phyloP scores from a whole-genome alignment of 2,797 vertebrate genomes.

The Tokudaia tokunoshimensis region DNA sequence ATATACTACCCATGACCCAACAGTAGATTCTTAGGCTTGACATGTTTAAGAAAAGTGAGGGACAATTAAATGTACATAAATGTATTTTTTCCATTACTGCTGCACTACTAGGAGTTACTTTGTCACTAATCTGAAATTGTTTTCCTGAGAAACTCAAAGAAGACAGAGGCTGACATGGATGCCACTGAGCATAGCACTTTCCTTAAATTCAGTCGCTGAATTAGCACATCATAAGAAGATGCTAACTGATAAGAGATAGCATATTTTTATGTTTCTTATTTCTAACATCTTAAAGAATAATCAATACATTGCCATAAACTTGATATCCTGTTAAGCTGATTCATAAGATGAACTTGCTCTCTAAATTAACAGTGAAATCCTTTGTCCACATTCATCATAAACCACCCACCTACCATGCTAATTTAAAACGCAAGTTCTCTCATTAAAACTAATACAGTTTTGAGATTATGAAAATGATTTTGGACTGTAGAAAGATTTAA shows the following conservation, averaged over 20 bases:
- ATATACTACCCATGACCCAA: neutral
- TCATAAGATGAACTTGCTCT: neutral
- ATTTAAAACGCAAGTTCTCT: conserved; percentile 46
- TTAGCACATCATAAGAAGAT: neutral
- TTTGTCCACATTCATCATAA: conserved; percentile 44
- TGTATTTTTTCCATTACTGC: neutral
- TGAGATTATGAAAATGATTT: conserved; percentile 30
- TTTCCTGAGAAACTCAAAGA: neutral
- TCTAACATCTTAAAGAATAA: conserved; percentile 60
- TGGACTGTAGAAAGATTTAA: conserved; percentile 6
- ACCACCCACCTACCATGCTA: neutral
- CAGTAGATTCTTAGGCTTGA: neutral
- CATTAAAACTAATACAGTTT: conserved; percentile 34
- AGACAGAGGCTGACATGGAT: neutral
- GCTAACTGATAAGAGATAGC: conserved; percentile 13
- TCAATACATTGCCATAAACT: neutral
- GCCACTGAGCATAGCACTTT: neutral
- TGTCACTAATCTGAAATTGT: conserved; percentile 18
- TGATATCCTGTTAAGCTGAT: conserved; percentile 41
- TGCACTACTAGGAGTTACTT: neutral
- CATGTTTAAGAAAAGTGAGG: neutral
- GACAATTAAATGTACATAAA: neutral
- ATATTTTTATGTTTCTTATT: conserved; percentile 32
- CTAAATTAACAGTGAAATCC: conserved; percentile 50
- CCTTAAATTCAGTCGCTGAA: conserved; percentile 16